These are phyloP conservation scores for Porites evermanni DNA, from an alignment of 92 coral and sea anemone genomes.

Conservation along the genomic window DNA sequence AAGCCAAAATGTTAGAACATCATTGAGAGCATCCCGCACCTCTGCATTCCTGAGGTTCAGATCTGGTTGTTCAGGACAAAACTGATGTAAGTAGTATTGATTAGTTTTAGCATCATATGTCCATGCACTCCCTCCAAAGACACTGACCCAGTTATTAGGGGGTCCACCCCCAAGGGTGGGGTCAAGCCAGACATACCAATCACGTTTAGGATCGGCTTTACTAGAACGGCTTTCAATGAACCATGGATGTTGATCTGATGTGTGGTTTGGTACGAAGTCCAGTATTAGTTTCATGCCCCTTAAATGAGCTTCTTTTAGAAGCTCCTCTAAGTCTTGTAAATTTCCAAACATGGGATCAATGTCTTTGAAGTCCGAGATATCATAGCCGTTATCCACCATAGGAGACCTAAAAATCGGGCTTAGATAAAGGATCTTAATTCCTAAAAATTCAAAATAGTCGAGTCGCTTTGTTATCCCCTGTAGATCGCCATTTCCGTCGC, in stretches of 20 bases:
- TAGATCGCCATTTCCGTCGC: conserved; percentile 93
- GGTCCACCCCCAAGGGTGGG: conserved; percentile 70
- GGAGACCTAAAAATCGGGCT: conserved; percentile 87
- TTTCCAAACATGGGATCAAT: conserved; percentile 82
- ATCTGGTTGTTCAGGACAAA: conserved; percentile 83
- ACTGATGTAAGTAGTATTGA: conserved; percentile 85
- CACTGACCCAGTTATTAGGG: conserved; percentile 89
- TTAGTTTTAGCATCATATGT: conserved; percentile 64
- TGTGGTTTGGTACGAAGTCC: conserved; percentile 92
- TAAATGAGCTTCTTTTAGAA: conserved; percentile 67
- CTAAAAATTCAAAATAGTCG: conserved; percentile 82
- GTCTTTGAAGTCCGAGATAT: conserved; percentile 76
- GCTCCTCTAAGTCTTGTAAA: conserved; percentile 82
- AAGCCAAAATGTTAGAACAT: conserved; percentile 84
- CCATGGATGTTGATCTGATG: conserved; percentile 87
- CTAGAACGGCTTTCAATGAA: conserved; percentile 73
- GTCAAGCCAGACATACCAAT: conserved; percentile 94
- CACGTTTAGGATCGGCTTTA: conserved; percentile 53
- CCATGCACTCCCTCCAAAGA: conserved; percentile 88
- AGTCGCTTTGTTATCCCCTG: conserved; percentile 79
- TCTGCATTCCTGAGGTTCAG: conserved; percentile 78
- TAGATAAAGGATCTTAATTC: conserved; percentile 84
- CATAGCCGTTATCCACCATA: conserved; percentile 91
- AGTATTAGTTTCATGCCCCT: conserved; percentile 81
- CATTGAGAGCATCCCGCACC: conserved; percentile 74